Conservation (phyloP, 2,113 vertebrate species). For the Nothoprocta perdicaria region DNA sequence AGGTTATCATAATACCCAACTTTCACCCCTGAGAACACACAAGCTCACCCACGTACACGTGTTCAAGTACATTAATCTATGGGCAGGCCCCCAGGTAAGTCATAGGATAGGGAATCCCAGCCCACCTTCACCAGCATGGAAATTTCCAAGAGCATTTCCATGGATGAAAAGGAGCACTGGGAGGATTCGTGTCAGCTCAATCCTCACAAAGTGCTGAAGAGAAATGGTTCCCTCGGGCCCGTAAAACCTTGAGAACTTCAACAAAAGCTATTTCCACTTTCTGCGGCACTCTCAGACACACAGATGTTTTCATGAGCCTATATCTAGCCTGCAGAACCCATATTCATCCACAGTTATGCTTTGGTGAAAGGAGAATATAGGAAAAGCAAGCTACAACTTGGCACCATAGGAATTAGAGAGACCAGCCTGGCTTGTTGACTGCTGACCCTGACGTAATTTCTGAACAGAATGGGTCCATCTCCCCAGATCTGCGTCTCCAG, state of each 20-base stretch:
- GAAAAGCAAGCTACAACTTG: background rate
- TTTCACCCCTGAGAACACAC: background rate
- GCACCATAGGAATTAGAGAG: background rate
- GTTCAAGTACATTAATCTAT: background rate
- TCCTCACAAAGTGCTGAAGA: background rate
- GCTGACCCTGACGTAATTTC: background rate
- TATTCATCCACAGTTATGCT: background rate
- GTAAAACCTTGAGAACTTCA: background rate
- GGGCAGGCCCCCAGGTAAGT: background rate
- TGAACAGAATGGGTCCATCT: background rate
- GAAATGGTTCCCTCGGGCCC: background rate
- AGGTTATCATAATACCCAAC: background rate
- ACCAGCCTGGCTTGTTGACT: background rate
- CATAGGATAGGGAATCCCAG: background rate
- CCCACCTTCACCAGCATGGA: background rate
- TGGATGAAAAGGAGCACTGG: background rate
- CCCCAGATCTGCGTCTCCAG: background rate
- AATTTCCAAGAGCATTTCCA: background rate
- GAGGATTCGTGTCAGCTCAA: background rate
- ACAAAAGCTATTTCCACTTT: background rate
- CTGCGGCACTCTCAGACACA: background rate
- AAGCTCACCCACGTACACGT: background rate
- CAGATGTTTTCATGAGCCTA: background rate
- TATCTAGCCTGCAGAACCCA: background rate
- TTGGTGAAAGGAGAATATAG: background rate